Conservation (phyloP, 2,797 vertebrate genomes). For the Myotis vivesi region DNA sequence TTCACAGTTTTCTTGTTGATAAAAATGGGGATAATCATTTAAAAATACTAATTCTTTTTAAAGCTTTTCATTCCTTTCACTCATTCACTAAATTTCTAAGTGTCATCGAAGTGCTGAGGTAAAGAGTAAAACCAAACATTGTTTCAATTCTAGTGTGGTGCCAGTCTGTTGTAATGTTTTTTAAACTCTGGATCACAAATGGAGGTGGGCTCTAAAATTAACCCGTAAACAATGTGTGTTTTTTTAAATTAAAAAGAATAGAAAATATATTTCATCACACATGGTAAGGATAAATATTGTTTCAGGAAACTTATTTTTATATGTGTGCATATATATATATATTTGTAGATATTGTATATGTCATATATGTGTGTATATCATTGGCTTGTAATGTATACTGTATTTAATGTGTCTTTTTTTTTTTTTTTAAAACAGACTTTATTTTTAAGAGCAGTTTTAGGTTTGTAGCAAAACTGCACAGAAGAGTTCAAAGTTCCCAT, state of each 20-base stretch:
- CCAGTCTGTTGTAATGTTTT: background rate
- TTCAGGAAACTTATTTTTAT: slow-evolving; percentile 33
- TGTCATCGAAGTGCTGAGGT: background rate
- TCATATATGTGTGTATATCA: background rate
- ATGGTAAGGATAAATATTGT: background rate
- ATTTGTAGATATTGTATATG: background rate
- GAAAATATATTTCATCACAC: background rate
- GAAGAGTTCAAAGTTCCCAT: no score
- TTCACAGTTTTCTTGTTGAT: slow-evolving; percentile 44
- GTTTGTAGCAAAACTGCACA: no score
- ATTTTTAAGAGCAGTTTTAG: no score
- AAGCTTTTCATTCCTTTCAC: slow-evolving; percentile 9
- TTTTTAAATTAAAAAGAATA: slow-evolving; percentile 11
- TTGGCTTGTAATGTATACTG: background rate
- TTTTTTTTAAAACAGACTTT: no score
- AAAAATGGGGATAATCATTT: background rate
- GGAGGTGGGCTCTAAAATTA: background rate
- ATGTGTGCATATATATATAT: background rate
- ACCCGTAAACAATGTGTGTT: background rate
- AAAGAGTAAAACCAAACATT: slow-evolving; percentile 1
- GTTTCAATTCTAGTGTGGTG: slow-evolving; percentile 23
- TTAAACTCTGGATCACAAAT: slow-evolving; percentile 27
- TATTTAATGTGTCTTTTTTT: background rate
- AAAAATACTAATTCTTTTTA: slow-evolving; percentile 7
- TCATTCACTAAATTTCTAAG: slow-evolving; percentile 39